These are phyloP conservation scores for Platycercus adscitus DNA, from an alignment of 2,113 vertebrate species.

Conservation along the genomic window DNA sequence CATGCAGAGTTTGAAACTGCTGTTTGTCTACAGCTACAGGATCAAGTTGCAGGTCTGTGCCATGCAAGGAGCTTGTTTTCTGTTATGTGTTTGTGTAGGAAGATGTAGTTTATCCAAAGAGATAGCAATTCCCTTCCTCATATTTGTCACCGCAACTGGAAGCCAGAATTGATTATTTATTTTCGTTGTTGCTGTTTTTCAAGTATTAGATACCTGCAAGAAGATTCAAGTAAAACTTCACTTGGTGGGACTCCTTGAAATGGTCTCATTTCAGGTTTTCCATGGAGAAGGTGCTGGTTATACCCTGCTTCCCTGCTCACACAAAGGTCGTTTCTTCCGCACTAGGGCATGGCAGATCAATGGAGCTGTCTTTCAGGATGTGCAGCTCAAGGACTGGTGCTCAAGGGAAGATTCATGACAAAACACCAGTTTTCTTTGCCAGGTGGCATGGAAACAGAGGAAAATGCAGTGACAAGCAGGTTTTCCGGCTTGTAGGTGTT, in stretches of 20 bases:
- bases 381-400: background rate
- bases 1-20: background rate
- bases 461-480: background rate
- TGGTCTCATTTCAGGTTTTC: background rate
- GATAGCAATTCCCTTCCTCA: background rate
- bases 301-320: background rate
- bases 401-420: background rate
- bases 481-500: background rate
- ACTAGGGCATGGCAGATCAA: background rate
- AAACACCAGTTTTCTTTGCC: background rate
- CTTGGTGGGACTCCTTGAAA: background rate
- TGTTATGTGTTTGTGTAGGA: background rate
- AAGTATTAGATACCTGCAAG: background rate
- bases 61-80: background rate
- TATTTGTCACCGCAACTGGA: background rate
- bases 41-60: background rate
- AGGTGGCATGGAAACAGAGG: background rate
- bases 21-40: background rate
- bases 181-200: background rate
- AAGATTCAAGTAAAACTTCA: background rate
- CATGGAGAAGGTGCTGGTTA: background rate
- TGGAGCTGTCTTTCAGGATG: background rate
- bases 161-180: background rate
- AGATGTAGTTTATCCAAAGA: background rate
- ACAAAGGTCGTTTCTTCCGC: fast-evolving